These are phyloP conservation scores for Lasius platythorax DNA, from an alignment of 2,888 invertebrate species.

Conservation along the genomic window DNA sequence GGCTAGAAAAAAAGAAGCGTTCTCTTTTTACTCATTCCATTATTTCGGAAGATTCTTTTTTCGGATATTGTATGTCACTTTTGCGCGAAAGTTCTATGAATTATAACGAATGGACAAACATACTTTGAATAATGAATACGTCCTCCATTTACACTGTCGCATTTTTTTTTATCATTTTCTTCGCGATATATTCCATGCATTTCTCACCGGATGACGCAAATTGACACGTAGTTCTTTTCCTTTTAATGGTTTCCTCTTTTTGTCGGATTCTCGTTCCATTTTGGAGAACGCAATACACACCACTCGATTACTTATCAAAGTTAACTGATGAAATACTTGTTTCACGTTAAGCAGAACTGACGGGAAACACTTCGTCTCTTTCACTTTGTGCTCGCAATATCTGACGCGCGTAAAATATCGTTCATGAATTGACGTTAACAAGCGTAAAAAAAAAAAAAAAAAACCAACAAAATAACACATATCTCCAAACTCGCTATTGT, in stretches of 20 bases:
- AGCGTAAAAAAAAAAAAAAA: neutral
- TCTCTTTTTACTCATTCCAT: neutral
- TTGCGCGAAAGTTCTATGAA: neutral
- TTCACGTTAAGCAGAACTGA: slow-evolving; percentile 19
- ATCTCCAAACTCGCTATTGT: neutral
- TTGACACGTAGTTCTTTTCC: neutral
- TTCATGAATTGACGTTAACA: neutral
- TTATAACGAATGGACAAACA: slow-evolving; percentile 17
- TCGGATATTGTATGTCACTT: neutral
- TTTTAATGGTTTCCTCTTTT: neutral
- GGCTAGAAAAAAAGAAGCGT: too few species aligned
- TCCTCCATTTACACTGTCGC: neutral
- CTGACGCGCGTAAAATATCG: slow-evolving; percentile 24
- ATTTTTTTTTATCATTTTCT: neutral
- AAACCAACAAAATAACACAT: neutral
- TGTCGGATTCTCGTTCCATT: neutral
- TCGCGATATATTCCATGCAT: neutral
- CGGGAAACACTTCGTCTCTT: slow-evolving; percentile 18
- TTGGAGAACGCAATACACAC: neutral
- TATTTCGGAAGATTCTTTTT: neutral
- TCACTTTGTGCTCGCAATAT: slow-evolving; percentile 11
- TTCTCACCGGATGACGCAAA: neutral
- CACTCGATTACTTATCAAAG: neutral
- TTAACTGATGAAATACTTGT: slow-evolving; percentile 38
- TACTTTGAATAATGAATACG: neutral